Conservation (phyloP, 2,113 vertebrate species). For the Orycteropus afer region DNA sequence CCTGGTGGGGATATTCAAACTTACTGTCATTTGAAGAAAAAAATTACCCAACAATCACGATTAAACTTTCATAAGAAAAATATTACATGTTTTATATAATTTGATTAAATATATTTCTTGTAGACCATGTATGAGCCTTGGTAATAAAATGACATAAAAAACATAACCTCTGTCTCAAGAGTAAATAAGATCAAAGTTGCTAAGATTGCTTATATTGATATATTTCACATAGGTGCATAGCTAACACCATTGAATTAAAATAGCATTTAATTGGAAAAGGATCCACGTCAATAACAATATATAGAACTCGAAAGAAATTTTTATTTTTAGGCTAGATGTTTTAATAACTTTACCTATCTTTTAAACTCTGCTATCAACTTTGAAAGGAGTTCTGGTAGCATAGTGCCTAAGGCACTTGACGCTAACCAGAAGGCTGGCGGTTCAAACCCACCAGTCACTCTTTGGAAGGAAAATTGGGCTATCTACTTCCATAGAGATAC, state of each 20-base stretch:
- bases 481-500: no score
- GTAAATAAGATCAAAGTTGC: neutral
- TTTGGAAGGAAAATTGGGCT: no score
- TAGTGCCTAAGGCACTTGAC: no score
- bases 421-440: no score
- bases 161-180: neutral
- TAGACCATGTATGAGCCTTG: neutral
- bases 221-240: neutral
- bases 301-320: neutral
- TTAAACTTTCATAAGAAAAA: neutral
- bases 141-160: neutral
- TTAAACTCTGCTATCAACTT: neutral
- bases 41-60: neutral
- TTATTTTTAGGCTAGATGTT: neutral
- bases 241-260: neutral
- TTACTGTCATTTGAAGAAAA: constrained; percentile 27
- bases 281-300: neutral
- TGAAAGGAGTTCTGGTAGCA: no score
- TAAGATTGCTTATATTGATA: neutral
- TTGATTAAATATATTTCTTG: neutral
- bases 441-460: no score
- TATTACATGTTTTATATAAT: neutral
- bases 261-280: neutral
- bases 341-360: neutral
- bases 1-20: neutral